Evolutionary conservation across 1,140 invertebrate genomes (phyloP), one percentile per base, ranked within the genome.

Genomic region (Drosophila mayri): DNA sequence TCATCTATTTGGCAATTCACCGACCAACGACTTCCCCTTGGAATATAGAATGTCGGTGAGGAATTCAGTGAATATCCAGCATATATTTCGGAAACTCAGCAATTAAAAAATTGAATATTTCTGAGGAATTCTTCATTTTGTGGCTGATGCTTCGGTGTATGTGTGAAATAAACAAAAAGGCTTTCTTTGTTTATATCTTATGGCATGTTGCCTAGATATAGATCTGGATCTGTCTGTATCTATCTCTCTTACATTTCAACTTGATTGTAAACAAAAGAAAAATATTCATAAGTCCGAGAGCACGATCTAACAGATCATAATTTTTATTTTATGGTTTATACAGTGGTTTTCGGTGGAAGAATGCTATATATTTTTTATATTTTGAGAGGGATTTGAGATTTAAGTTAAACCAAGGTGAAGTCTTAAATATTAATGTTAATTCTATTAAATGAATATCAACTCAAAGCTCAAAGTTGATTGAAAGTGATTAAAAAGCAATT

Each of bases 121-220:
- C 77, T 57, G 22, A 60, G 44, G 68, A 72, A 72, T 72, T 59
- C 44, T 72, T 60, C 52, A 60, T 67, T 76, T 47, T 59, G 72
- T 35, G 44, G 47, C 22, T 32, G 20, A 12, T 22, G 43, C 10
- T 18, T 8, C n/a, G 40, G 11, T 16, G 30, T 52, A 16, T 49
- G 44, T 38, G 22, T 25, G 40, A 66, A 30, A 57, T 87, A 86
- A 86, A 86, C 83, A 86, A 82, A 54, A 82, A 73, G 62, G 60
- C 62, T 54, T 20, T 70, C 63, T 62, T 86, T 81, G 82, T 79
- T 82, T 82, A 73, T 87, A 67, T 64, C 40, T 50, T 22, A 63
- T 75, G 60, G 75, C 83, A 60, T 57, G 46, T 38, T 46, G 47
- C 67, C 49, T 72, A 59, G 35, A 72, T 40, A 70, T 72, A 40